Evolutionary conservation across 2,888 invertebrate species (phyloP).

Genomic region (Coremacera marginata): DNA sequence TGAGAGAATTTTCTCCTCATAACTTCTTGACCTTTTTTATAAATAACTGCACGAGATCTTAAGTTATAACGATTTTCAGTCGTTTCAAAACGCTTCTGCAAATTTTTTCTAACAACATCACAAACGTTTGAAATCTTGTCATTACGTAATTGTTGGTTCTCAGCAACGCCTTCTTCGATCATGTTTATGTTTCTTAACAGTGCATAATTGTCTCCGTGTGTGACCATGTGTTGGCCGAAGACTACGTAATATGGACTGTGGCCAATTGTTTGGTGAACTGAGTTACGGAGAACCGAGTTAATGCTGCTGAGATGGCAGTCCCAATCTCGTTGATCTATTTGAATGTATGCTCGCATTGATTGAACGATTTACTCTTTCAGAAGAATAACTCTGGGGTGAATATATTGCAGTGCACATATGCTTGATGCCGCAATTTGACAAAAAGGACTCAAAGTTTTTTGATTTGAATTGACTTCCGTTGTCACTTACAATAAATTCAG

Average conservation of each 20-base stretch:
- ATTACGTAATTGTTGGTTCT: neutral
- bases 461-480: conserved; percentile 39
- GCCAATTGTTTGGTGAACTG: neutral
- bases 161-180: neutral
- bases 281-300: conserved; percentile 4
- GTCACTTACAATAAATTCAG: conserved; percentile 7
- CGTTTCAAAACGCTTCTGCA: too few species aligned
- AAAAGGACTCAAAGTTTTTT: conserved; percentile 23
- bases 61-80: too few species aligned
- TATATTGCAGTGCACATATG: conserved; percentile 33
- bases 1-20: too few species aligned
- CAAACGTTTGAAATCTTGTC: neutral
- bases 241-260: neutral
- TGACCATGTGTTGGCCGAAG: neutral
- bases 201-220: neutral
- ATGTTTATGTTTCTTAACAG: neutral
- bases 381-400: conserved; percentile 36
- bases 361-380: conserved; percentile 22
- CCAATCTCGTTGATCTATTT: conserved; percentile 30
- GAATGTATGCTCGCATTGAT: conserved; percentile 18
- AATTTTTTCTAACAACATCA: neutral
- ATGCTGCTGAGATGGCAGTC: conserved; percentile 3
- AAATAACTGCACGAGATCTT: too few species aligned
- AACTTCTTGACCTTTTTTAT: too few species aligned
- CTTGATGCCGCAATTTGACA: conserved; percentile 11